Base-by-base conservation (phyloP, 2,888 invertebrate genomes). In the Harpalus rubripes region DNA sequence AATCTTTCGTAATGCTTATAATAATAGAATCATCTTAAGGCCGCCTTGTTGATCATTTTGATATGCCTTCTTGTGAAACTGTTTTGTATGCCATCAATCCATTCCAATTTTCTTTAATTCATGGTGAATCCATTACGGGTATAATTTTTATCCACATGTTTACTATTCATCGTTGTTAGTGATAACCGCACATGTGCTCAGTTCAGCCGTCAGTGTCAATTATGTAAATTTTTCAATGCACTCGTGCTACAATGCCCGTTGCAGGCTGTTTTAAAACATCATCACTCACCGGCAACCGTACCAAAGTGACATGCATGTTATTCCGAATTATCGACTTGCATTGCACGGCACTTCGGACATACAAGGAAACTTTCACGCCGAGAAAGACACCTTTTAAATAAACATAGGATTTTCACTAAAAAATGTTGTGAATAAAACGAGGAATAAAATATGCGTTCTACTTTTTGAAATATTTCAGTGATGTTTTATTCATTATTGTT, bases 221-320 rank as follows among this genome's bases (percentile, higher is more conserved):
- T 81, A 81, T 81, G 81, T 81, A 81, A 81, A 81, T 81, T 81
- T 81, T 81, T 81, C 81, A 81, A 81, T 81, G 81, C 81, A 65
- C 44, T 81, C 44, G 4, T 16, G 74, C 15, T 10, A 63, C 52
- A 81, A 63, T 39, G 65, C n/a, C 32, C 80, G 52, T 59, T 58
- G 80, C 56, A 63, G 63, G 41, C 44, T 52, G 65, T 52, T 81
- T 81, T 81, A 65, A 80, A 80, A 58, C 79, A 61, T 39, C 81
- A 81, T 65, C 81, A 65, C 44, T 81, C 65, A 81, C 81, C 15
- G 44, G 63, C 65, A 63, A 81, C 65, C 18, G 65, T 15, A 8
- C 81, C 81, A 8, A 80, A 81, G 44, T 81, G 81, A 81, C 81
- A 81, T 52, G 63, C 52, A 58, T 81, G 65, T 81, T 81, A 81